These are phyloP conservation scores for Scatophagus argus DNA, from an alignment of 2,113 vertebrate genomes.

Conservation along the genomic window DNA sequence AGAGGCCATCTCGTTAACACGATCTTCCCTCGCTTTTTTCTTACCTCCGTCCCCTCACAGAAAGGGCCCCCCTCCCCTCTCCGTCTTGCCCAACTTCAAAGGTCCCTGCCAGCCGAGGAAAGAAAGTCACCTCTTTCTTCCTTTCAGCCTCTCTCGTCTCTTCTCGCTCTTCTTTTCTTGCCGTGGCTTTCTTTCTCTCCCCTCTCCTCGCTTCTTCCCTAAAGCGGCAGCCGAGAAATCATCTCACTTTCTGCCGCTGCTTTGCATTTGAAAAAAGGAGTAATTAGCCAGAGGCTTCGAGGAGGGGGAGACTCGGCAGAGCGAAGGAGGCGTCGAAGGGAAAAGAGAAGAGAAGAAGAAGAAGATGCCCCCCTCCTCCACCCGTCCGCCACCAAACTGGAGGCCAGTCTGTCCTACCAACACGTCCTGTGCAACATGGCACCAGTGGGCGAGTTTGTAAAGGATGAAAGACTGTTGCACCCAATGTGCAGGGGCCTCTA, in stretches of 20 bases:
- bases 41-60: constrained; percentile 54
- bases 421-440: constrained; percentile 27
- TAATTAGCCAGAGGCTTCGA: constrained; percentile 82
- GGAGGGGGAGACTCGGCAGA: constrained; percentile 32
- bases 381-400: constrained; percentile 38
- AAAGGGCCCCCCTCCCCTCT: constrained; percentile 45
- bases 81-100: constrained; percentile 81
- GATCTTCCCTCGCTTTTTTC: constrained; percentile 81
- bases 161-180: constrained; percentile 67
- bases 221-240: constrained; percentile 81
- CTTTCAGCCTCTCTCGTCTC: constrained; percentile 69
- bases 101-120: constrained; percentile 74
- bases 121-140: constrained; percentile 86
- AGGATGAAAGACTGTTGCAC: constrained; percentile 11
- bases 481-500: neutral
- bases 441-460: neutral
- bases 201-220: constrained; percentile 58
- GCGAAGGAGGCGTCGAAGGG: constrained; percentile 39
- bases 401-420: constrained; percentile 20
- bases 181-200: constrained; percentile 69
- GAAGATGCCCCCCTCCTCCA: constrained; percentile 29
- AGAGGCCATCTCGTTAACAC: constrained; percentile 88
- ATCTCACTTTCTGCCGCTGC: constrained; percentile 85
- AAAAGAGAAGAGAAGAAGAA: constrained; percentile 41
- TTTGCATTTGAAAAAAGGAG: constrained; percentile 87